Conservation (phyloP, 2,113 vertebrate species). For the Sarotherodon lohbergeri region DNA sequence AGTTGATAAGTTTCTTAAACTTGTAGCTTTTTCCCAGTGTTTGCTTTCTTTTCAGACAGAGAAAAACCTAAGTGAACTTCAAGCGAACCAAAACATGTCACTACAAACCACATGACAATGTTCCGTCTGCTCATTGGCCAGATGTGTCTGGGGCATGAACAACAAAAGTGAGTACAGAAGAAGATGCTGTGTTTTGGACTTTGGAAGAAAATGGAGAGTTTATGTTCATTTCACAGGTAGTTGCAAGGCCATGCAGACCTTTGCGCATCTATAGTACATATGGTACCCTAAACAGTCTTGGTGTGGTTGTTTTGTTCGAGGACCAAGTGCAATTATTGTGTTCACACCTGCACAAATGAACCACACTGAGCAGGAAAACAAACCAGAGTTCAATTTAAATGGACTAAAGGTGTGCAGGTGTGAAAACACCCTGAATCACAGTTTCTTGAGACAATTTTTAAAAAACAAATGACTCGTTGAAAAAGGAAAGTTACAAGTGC, state of each 20-base stretch:
- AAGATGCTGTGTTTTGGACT: neutral
- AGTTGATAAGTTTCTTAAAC: neutral
- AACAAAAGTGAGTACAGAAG: neutral
- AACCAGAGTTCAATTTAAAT: neutral
- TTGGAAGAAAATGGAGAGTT: neutral
- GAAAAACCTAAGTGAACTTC: neutral
- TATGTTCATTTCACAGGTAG: neutral
- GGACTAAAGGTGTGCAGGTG: neutral
- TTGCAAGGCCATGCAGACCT: rapidly evolving
- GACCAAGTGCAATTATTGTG: rapidly evolving
- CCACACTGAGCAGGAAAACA: rapidly evolving
- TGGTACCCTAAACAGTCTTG: neutral
- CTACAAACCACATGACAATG: neutral
- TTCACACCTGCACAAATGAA: neutral
- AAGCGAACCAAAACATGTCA: neutral
- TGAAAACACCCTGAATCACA: neutral
- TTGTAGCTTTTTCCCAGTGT: too few relatives aligned
- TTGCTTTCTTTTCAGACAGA: too few relatives aligned
- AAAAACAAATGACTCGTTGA: neutral
- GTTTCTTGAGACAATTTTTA: neutral
- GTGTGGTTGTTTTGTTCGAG: neutral
- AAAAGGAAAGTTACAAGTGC: neutral
- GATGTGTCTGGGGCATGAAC: neutral
- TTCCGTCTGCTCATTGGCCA: neutral
- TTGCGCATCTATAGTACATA: neutral